phyloP scores from a whole-genome alignment of 2,113 vertebrate species.

The Urocynchramus pylzowi region DNA sequence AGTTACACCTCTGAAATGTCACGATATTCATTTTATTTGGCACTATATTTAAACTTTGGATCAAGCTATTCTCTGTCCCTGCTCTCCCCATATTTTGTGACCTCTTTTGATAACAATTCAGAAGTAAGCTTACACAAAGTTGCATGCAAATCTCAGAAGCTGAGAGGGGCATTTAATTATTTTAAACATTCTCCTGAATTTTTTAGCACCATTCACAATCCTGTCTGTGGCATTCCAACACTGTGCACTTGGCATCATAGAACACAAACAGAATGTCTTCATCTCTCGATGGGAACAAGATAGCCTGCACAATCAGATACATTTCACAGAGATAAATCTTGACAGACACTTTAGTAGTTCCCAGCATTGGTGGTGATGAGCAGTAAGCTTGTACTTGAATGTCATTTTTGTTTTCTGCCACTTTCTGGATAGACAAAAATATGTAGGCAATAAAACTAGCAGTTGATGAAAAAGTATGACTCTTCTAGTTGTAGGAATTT shows the following conservation, averaged over 20 bases:
- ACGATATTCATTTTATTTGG: not conserved
- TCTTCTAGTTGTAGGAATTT: not conserved
- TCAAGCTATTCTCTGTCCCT: not conserved
- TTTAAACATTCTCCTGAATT: not conserved
- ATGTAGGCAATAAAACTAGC: not conserved
- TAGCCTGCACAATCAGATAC: not conserved
- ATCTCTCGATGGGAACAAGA: not conserved
- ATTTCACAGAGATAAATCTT: not conserved
- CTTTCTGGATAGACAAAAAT: not conserved
- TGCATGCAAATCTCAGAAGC: not conserved
- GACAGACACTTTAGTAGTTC: not conserved
- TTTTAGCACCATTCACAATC: not conserved
- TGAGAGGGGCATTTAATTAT: not conserved
- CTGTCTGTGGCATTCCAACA: not conserved
- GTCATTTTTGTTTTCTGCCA: not conserved
- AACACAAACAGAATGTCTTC: not conserved
- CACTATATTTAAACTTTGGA: not conserved
- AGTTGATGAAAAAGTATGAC: not conserved
- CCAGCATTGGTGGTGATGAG: not conserved
- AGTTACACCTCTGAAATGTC: not conserved
- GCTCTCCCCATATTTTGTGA: not conserved
- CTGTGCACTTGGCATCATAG: not conserved
- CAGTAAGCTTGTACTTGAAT: not conserved
- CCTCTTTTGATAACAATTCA: not conserved
- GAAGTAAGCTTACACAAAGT: not conserved